Conservation (phyloP, 2,888 invertebrate species). For the Pteria penguin region DNA sequence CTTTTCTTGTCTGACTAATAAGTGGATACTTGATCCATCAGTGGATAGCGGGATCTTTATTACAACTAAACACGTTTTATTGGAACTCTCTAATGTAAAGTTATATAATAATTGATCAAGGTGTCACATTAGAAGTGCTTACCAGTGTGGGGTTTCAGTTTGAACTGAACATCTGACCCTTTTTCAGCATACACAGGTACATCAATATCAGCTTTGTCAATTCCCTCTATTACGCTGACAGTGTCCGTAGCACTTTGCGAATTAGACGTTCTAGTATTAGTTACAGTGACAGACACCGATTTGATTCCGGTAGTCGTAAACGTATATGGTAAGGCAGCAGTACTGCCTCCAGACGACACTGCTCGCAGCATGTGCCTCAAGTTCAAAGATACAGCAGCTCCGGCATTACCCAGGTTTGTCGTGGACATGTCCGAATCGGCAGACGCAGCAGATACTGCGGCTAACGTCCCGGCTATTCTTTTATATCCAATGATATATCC, state of each 20-base stretch:
- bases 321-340: conserved; percentile 20
- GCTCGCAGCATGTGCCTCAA: conserved; percentile 47
- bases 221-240: conserved; percentile 63
- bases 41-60: too few species aligned
- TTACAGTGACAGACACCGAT: conserved; percentile 48
- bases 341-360: conserved; percentile 36
- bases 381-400: background rate
- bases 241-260: conserved; percentile 37
- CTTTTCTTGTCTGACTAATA: too few species aligned
- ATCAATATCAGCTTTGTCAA: conserved; percentile 63
- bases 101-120: too few species aligned
- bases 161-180: conserved; percentile 36
- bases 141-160: conserved; percentile 70
- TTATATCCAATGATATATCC: conserved; percentile 65
- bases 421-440: conserved; percentile 22
- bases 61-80: too few species aligned
- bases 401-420: conserved; percentile 30
- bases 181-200: conserved; percentile 52
- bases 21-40: too few species aligned
- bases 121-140: too few species aligned
- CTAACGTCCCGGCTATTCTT: conserved; percentile 27
- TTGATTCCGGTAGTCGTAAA: conserved; percentile 26
- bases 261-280: conserved; percentile 38
- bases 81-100: too few species aligned
- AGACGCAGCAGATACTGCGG: conserved; percentile 25